A percentile compares a stretch with the other conserved stretches of the same genome.
Evolutionary conservation across 2,888 invertebrate species (phyloP).

Genomic region (Conomelus anceps): DNA sequence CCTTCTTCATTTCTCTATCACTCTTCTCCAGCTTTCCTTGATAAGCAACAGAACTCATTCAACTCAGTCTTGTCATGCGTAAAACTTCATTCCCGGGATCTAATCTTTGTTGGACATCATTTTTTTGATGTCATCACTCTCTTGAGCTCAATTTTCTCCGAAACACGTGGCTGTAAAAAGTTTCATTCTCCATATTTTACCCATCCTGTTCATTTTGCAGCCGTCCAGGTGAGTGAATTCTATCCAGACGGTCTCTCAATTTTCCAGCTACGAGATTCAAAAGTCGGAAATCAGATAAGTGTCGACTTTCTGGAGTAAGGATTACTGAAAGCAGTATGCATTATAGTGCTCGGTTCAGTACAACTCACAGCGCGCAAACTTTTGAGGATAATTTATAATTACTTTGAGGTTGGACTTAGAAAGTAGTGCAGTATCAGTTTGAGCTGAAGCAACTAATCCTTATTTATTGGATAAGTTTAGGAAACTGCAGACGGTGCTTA

Average conservation of each 20-base stretch:
- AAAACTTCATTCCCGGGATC: neutral
- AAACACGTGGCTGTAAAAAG: neutral
- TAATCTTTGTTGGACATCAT: neutral
- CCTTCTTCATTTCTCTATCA: too few relatives aligned
- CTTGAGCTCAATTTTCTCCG: neutral
- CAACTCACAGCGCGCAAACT: neutral
- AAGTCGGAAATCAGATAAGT: neutral
- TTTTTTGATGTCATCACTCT: neutral
- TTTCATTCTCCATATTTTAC: too few relatives aligned
- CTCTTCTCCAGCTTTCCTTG: too few relatives aligned
- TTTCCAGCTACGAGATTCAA: neutral
- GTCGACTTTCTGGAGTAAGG: neutral
- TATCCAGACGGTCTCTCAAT: neutral
- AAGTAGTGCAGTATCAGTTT: conserved; percentile 3
- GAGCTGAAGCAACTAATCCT: conserved; percentile 2
- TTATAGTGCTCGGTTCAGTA: neutral
- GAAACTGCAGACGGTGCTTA: neutral
- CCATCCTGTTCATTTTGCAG: too few relatives aligned
- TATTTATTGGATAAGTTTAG: conserved; percentile 4
- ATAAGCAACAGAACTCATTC: neutral
- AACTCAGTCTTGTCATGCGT: neutral
- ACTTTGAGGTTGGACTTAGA: neutral
- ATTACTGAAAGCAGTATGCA: neutral
- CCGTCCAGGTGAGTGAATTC: neutral
- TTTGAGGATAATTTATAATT: neutral